phyloP scores from a whole-genome alignment of 2,113 vertebrate genomes.

The Nasalis larvatus region DNA sequence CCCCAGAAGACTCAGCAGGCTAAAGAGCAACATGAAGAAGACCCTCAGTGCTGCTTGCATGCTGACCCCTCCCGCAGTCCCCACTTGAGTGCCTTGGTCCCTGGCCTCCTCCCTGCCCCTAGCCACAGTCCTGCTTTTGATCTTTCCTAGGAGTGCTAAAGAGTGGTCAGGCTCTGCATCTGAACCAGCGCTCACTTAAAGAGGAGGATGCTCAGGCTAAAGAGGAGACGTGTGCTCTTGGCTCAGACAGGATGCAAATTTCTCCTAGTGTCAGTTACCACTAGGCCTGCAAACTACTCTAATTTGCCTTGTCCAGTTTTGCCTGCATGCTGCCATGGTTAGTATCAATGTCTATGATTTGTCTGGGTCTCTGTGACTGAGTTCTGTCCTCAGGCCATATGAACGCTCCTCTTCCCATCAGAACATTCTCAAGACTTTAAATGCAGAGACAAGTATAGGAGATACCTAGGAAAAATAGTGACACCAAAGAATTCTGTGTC shows the following conservation, averaged over 20 bases:
- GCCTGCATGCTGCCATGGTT: background rate
- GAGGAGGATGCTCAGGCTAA: background rate
- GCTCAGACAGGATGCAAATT: constrained; percentile 57
- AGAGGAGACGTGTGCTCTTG: background rate
- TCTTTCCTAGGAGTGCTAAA: background rate
- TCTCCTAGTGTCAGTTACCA: constrained; percentile 1
- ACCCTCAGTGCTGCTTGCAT: background rate
- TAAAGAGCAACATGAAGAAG: constrained; percentile 47
- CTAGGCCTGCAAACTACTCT: background rate
- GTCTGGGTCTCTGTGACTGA: background rate
- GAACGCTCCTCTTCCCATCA: background rate
- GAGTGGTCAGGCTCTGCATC: background rate
- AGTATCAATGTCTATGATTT: background rate
- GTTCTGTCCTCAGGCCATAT: no score
- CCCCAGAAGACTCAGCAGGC: constrained; percentile 33
- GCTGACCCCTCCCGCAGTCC: background rate
- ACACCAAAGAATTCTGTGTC: background rate
- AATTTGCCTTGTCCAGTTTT: constrained; percentile 60
- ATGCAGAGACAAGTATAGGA: background rate
- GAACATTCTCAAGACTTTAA: background rate
- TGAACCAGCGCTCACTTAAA: background rate
- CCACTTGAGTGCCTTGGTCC: accelerated
- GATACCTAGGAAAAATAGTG: background rate
- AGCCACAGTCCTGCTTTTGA: background rate
- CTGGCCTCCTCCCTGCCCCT: background rate